Base-by-base conservation (phyloP, 2,797 vertebrate species). In the Sebastes trivittatus region DNA sequence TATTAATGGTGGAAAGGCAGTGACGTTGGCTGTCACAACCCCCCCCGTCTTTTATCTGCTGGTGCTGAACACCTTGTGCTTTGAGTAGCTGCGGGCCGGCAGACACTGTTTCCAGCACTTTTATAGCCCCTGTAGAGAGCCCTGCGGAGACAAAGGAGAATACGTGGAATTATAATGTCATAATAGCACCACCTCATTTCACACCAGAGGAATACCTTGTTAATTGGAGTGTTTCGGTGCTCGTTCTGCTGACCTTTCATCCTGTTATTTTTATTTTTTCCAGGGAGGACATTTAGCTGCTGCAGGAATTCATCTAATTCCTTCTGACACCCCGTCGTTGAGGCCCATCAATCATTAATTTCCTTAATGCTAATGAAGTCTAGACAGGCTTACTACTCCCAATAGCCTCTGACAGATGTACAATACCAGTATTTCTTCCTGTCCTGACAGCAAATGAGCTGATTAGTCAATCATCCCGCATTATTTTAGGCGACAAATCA, bases 1-100 rank as follows among this genome's bases (percentile, higher is more conserved):
- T 93, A 93, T 91, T 93, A 80, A 92, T 83, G 82, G 88, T 54
- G 75, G 80, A 72, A 81, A 89, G 72, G 64, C 81, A 80, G 64
- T 86, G 78, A 88, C 82, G 70, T 65, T 60, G 82, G 83, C 86
- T 91, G 89, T 92, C 89, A 93, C 85, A 85, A 14, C 66, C 69
- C 54, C 7, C 14, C 14, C 38, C 38, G 5, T 66, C 77, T 75
- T 84, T 85, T 69, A 80, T 82, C 82, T 82, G 67, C 76, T 56
- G 25, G 67, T 11, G 25, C 58, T 71, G 72, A 91, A 80, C 77
- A 64, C 67, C 59, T 67, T 55, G n/a, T 65, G 25, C 60, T 78
- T 77, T 70, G 62, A 60, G 8, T 55, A 46, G 75, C 76, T 79
- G 65, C 60, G 69, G 82, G 78, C 78, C 58, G 30, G 30, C 70